These are phyloP conservation scores for Gastracanthus pulcherrimus DNA, from an alignment of 2,888 invertebrate genomes.

Conservation along the genomic window DNA sequence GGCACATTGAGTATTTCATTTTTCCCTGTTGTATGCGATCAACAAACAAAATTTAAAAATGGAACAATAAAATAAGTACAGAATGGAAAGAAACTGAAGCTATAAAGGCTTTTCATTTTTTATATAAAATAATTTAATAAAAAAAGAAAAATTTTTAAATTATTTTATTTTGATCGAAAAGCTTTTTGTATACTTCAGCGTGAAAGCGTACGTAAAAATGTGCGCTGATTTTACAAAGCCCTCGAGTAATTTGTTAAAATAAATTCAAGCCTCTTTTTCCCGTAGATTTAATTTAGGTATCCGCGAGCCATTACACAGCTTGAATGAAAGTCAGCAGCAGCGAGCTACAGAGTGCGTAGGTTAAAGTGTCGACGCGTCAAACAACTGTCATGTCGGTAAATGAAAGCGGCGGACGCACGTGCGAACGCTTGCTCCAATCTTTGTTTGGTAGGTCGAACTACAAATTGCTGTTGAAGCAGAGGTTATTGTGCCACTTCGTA, in stretches of 20 bases:
- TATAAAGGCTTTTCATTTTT: no score
- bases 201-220: no score
- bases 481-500: slow-evolving; percentile 62
- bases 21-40: no score
- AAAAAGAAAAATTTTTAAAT: no score
- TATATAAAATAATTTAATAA: no score
- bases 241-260: not conserved
- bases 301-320: not conserved
- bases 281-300: not conserved
- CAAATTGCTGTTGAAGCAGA: slow-evolving; percentile 61
- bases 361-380: slow-evolving; percentile 33
- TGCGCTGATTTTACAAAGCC: no score
- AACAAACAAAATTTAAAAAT: no score
- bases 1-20: no score
- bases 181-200: no score
- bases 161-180: no score
- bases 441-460: slow-evolving; percentile 50
- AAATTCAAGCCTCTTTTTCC: not conserved
- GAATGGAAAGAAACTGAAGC: no score
- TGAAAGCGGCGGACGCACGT: slow-evolving; percentile 14
- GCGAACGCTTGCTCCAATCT: not conserved
- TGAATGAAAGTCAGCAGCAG: not conserved
- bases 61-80: no score
- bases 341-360: not conserved
- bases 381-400: slow-evolving; percentile 43